A percentile compares a stretch with the other conserved stretches of the same genome.
phyloP scores from a whole-genome alignment of 2,797 vertebrate species.

The Florisuga fusca region DNA sequence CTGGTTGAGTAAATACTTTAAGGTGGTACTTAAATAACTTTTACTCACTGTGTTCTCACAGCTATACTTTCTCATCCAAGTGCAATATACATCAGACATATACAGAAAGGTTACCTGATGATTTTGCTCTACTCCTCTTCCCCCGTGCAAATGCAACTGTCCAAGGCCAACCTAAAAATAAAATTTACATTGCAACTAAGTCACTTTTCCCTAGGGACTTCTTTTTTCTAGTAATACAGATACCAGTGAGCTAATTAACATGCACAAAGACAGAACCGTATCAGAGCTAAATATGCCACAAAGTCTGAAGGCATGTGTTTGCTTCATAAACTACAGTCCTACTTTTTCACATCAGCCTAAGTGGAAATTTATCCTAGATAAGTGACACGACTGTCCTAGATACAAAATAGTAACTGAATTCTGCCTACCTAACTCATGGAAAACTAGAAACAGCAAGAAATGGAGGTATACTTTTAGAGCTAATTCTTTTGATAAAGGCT shows the following conservation, averaged over 20 bases:
- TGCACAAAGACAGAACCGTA: not conserved
- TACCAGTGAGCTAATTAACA: not conserved
- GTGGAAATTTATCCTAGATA: not conserved
- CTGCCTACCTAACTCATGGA: not conserved
- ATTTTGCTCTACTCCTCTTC: constrained; percentile 97
- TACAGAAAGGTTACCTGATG: constrained; percentile 87
- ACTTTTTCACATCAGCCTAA: not conserved
- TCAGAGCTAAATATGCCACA: not conserved
- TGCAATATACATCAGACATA: not conserved
- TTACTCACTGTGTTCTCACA: not conserved
- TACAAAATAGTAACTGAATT: not conserved
- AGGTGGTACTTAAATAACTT: not conserved
- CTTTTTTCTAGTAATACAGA: not conserved
- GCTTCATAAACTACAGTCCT: not conserved
- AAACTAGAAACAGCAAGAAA: not conserved
- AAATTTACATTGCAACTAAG: not conserved
- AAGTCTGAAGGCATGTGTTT: not conserved
- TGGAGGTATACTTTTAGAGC: not conserved
- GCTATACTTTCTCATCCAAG: not conserved
- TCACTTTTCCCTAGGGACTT: not conserved
- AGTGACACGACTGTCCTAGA: not conserved
- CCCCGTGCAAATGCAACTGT: constrained; percentile 94
- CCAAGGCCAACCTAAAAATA: constrained; percentile 91
- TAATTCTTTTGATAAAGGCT: not conserved
- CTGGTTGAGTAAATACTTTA: not conserved